Evolutionary conservation across 2,797 vertebrate genomes (phyloP).

Genomic region (Chaetophractus vellerosus): DNA sequence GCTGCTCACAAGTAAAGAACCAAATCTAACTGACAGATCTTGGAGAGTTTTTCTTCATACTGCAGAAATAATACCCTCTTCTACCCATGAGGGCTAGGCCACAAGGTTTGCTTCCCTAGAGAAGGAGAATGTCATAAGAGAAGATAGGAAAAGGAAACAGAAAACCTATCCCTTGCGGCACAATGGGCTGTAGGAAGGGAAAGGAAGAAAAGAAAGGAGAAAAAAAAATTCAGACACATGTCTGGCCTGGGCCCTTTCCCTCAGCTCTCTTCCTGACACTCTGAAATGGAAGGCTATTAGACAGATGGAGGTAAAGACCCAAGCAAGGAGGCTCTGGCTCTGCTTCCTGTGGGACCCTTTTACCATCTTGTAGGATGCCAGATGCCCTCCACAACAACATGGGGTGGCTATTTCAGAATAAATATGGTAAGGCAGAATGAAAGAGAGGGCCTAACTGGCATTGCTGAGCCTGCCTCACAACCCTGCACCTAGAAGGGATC

Average conservation of each 20-base stretch:
- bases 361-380: neutral
- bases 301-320: neutral
- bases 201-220: neutral
- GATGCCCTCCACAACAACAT: neutral
- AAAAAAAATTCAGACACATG: neutral
- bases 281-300: neutral
- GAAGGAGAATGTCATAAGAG: neutral
- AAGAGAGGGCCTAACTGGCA: neutral
- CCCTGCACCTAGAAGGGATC: too few species aligned
- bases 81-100: neutral
- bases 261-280: neutral
- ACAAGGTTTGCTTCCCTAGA: neutral
- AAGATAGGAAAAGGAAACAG: neutral
- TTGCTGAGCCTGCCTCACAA: neutral
- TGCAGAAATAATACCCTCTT: neutral
- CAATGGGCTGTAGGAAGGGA: neutral
- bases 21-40: neutral
- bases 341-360: neutral
- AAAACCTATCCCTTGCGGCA: neutral
- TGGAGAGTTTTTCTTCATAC: neutral
- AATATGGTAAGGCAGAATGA: neutral
- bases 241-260: neutral
- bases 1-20: neutral
- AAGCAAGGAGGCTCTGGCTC: neutral
- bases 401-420: neutral